Evolutionary conservation across 1,140 invertebrate genomes (phyloP), one percentile per base, ranked within the genome.

Genomic region (Myzus persicae): DNA sequence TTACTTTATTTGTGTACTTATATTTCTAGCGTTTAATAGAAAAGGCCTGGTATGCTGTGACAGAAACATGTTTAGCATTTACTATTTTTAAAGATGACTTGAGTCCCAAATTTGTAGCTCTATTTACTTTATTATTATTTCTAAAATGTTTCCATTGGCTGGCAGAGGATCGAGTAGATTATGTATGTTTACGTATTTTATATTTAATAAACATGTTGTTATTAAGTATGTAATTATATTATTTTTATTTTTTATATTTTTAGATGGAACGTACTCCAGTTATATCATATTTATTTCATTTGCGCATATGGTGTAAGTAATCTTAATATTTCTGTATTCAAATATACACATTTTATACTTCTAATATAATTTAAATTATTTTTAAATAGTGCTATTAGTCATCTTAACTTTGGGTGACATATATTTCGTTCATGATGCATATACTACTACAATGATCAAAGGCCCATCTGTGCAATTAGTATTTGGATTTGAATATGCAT

Each of bases 101-200:
- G 95, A 99, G 98, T 96, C 98, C 99, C 36, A 98, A 98, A 95
- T 99, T 99, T 96, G 98, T 99, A 94, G 99, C 99, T 26, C 96
- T 99, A 76, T 99, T 99, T 95, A 99, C 99, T 24, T 96, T 99
- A 38, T 96, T 99, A 51, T 96, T 99, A 76, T 99, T 99, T 95
- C 95, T 99, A 31, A 99, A 99, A 96, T 99, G 99, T 95, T 99
- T 99, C 96, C 99, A 99, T 96, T 99, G 99, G 99, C 95, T 99
- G 36, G 98, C 98, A 54, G 99, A 99, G 96, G 99, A 99, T 95
- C 96, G 99, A 95, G 99, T 99, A 48, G 99, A 99, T 96, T 99
- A 98, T 97, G 99, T 99, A 96, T 98, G 97, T 97, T 95, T 84
- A 1, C 6, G 82, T 38, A 90, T 51, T 93, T 93, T 81, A 22